Conservation (phyloP, 2,797 vertebrate genomes). For the Pagetopsis macropterus region DNA sequence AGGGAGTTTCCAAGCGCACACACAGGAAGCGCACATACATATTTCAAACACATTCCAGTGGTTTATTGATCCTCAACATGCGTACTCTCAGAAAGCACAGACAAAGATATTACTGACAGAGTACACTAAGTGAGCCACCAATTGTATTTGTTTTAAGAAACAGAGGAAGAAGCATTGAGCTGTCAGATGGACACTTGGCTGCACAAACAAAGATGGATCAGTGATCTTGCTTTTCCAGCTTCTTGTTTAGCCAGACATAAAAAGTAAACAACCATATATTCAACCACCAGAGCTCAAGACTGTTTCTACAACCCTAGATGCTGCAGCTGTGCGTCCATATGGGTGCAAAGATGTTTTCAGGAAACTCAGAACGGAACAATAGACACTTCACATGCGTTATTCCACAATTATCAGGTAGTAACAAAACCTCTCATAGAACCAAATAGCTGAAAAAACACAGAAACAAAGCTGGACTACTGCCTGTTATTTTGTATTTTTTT, state of each 20-base stretch:
- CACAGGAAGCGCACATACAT: constrained; percentile 40
- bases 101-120: constrained; percentile 16
- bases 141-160: constrained; percentile 10
- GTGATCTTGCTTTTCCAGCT: constrained; percentile 40
- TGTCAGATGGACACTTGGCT: constrained; percentile 47
- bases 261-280: constrained; percentile 52
- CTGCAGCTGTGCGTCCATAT: constrained; percentile 73
- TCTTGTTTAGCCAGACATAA: constrained; percentile 48
- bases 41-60: constrained; percentile 45
- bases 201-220: constrained; percentile 51
- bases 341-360: constrained; percentile 23
- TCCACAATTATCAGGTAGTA: constrained; percentile 66
- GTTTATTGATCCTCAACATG: constrained; percentile 26
- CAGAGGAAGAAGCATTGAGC: constrained; percentile 12
- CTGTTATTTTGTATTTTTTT: constrained; percentile 53
- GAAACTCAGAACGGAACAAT: constrained; percentile 38
- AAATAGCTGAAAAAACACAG: constrained; percentile 62
- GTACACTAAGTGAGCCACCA: constrained; percentile 27
- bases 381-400: constrained; percentile 41
- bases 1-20: constrained; percentile 24
- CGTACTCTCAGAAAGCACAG: constrained; percentile 47
- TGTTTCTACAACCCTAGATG: constrained; percentile 82
- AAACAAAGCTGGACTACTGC: constrained; percentile 59
- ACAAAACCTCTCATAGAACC: constrained; percentile 57
- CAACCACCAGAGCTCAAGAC: constrained; percentile 75